These are phyloP conservation scores for Andrena bucephala DNA, from an alignment of 2,888 invertebrate genomes.

Conservation along the genomic window DNA sequence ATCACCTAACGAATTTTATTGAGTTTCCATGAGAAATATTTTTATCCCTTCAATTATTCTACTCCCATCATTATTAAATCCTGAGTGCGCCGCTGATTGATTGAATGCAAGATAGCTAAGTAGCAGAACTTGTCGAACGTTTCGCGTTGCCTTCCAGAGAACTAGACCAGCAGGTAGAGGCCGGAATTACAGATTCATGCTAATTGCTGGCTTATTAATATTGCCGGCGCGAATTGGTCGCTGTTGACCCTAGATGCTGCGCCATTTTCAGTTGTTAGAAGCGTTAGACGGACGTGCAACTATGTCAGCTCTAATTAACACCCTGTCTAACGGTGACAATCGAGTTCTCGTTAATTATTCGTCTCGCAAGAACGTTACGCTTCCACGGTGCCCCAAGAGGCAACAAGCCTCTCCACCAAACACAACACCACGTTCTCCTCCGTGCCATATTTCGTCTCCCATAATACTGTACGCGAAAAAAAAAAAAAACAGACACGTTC, in stretches of 20 bases:
- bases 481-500: background rate
- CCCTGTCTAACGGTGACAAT: background rate
- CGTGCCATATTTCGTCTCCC: too few relatives aligned
- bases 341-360: conserved; percentile 50
- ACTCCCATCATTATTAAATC: too few relatives aligned
- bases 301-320: conserved; percentile 46
- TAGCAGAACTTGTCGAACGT: background rate
- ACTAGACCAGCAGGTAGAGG: conserved; percentile 10
- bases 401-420: too few relatives aligned
- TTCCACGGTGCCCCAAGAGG: background rate
- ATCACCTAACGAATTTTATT: too few relatives aligned
- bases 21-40: too few relatives aligned
- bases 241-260: conserved; percentile 28
- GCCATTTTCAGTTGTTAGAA: conserved; percentile 46
- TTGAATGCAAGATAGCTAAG: background rate
- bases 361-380: background rate
- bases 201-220: conserved; percentile 55
- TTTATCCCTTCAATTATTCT: too few relatives aligned
- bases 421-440: too few relatives aligned
- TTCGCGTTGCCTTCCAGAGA: conserved; percentile 1
- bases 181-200: conserved; percentile 50
- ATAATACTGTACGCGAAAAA: too few relatives aligned
- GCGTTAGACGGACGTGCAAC: conserved; percentile 44
- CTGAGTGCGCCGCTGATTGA: too few relatives aligned
- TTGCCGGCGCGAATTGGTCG: conserved; percentile 23